These are phyloP conservation scores for Tuberolachnus salignus DNA, from an alignment of 2,888 invertebrate genomes.

Conservation along the genomic window DNA sequence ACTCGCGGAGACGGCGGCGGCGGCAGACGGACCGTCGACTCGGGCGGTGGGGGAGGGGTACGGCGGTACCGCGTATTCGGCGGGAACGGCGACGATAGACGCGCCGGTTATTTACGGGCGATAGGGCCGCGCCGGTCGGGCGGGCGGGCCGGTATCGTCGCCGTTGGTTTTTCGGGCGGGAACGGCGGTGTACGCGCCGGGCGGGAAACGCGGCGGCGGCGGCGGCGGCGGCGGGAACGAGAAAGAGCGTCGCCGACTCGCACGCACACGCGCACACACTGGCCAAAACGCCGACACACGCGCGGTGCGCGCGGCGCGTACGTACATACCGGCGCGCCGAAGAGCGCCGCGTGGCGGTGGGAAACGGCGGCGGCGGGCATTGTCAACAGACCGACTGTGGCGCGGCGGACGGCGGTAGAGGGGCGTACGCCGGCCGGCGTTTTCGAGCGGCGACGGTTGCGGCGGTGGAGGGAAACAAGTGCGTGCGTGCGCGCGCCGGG, in stretches of 20 bases:
- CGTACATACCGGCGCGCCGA: too few species aligned
- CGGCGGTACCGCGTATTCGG: too few species aligned
- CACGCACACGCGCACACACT: background rate
- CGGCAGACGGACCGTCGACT: too few species aligned
- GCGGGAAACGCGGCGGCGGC: too few species aligned
- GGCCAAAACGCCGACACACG: background rate
- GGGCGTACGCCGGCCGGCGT: constrained; percentile 51
- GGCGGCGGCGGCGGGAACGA: too few species aligned
- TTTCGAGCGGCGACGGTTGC: constrained; percentile 18
- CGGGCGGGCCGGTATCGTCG: background rate
- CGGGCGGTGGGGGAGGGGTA: too few species aligned
- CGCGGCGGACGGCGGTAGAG: background rate
- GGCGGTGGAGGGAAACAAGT: background rate
- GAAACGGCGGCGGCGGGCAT: constrained; percentile 21
- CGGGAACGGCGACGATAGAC: constrained; percentile 23
- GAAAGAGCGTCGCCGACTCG: too few species aligned
- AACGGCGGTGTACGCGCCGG: too few species aligned
- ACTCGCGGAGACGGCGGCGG: background rate
- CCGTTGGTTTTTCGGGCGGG: too few species aligned
- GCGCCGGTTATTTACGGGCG: background rate
- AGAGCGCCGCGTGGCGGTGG: background rate
- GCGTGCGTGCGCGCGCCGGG: background rate
- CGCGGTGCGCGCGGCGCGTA: background rate
- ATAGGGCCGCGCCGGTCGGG: background rate
- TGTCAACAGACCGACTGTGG: constrained; percentile 24